Evolutionary conservation across 2,113 vertebrate genomes (phyloP), one percentile per base, ranked within the genome.

Genomic region (Pyxicephalus adspersus): DNA sequence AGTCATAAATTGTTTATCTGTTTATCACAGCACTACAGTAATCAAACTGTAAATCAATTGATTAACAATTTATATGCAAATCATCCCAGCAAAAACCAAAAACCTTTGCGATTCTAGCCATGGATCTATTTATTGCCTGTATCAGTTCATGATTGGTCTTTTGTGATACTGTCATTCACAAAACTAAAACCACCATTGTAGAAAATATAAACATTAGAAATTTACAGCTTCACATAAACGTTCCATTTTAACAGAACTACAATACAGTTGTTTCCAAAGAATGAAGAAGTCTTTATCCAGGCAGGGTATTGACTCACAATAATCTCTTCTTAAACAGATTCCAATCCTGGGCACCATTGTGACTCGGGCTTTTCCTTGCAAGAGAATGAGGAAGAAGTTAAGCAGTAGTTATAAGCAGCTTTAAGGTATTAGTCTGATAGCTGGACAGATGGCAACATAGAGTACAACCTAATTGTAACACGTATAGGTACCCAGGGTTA

Each of bases 341-440:
- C 15, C 28, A 54, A 66, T 57, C 61, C 63, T 66, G 51, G 55
- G 64, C 29, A 64, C 51, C 51, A 26, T 64, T 13, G 45, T 71
- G 76, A 57, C 29, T 79, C 76, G 67, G 76, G 28, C 16, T 66
- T 66, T 66, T 66, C 76, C 52, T 67, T 68, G 64, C 5, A 79
- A 67, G 54, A 79, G 17, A 79, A 68, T 25, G 64, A 68, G 54
- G 25, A 23, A 57, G 9, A 55, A 57, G 52, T 57, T 73, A 73
- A 73, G 38, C 65, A 29, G 38, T 38, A 58, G 54, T 58, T 26
- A 38, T 77, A 64, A 77, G 64, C 76, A 68, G 76, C 76, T 68
- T 79, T 79, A 18, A 45, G 20, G 64, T 52, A 68, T 79, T 79
- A 79, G 52, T 57, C 52, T 57, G 52, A 38, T 78, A 67, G 75